Evolutionary conservation across 2,888 invertebrate genomes (phyloP).

Genomic region (Spialia ferax): DNA sequence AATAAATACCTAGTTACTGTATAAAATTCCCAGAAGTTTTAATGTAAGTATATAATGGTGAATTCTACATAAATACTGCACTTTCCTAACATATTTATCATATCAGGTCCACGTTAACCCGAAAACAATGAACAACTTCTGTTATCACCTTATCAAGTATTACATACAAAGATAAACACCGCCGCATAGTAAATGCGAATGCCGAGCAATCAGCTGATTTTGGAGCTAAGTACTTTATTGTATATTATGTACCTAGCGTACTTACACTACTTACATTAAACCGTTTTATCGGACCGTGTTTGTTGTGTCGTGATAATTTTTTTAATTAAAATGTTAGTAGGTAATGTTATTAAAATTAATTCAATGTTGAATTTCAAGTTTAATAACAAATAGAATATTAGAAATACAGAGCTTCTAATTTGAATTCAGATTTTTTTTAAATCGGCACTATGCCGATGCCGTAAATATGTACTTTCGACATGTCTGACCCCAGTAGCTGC

Average conservation of each 20-base stretch:
- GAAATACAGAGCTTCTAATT: no score
- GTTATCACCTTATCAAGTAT: slow-evolving; percentile 48
- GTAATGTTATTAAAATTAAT: no score
- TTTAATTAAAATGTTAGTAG: not conserved
- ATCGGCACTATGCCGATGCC: no score
- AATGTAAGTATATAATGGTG: not conserved
- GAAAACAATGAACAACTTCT: slow-evolving; percentile 45
- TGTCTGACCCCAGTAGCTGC: no score
- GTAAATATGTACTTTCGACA: no score
- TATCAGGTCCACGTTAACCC: slow-evolving; percentile 37
- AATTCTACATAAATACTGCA: slow-evolving; percentile 10
- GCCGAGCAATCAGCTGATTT: slow-evolving; percentile 42
- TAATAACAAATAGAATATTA: no score
- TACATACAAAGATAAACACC: slow-evolving; percentile 45
- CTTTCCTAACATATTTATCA: slow-evolving; percentile 24
- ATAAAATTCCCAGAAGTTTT: not conserved
- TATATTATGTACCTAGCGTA: not conserved
- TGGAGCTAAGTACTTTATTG: not conserved
- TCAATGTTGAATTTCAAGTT: no score
- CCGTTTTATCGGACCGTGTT: not conserved
- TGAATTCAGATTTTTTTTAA: no score
- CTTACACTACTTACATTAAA: not conserved
- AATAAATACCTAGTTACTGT: not conserved
- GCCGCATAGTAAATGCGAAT: slow-evolving; percentile 29
- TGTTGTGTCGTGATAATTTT: not conserved